Percentiles rank a stretch among this genome's conserved stretches.
phyloP scores from a whole-genome alignment of 2,797 vertebrate species.

The Syngnathus rostellatus region DNA sequence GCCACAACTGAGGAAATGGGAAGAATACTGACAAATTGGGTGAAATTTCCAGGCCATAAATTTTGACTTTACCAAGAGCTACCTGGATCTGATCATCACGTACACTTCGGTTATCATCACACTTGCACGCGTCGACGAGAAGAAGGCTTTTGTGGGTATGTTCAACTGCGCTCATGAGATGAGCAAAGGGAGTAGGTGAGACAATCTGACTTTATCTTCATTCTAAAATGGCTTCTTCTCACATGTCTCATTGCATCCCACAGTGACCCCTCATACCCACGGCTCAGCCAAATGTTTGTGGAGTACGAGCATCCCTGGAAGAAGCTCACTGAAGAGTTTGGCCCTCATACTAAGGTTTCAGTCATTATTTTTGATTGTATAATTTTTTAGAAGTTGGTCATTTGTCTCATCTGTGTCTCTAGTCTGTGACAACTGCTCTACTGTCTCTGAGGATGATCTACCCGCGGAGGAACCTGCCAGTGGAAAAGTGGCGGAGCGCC shows the following conservation, averaged over 20 bases:
- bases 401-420: background rate
- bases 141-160: slow-evolving; percentile 79
- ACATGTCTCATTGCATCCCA: slow-evolving; percentile 5
- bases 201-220: background rate
- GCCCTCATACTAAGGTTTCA: slow-evolving; percentile 82
- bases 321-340: slow-evolving; percentile 89
- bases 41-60: slow-evolving; percentile 70
- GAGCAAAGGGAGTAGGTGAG: slow-evolving; percentile 79
- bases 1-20: background rate
- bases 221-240: background rate
- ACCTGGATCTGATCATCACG: slow-evolving; percentile 86
- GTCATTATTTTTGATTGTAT: background rate
- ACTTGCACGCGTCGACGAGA: slow-evolving; percentile 85
- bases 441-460: slow-evolving; percentile 79
- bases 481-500: slow-evolving; percentile 83
- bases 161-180: slow-evolving; percentile 90
- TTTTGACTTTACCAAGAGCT: slow-evolving; percentile 86
- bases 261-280: slow-evolving; percentile 82
- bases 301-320: slow-evolving; percentile 88
- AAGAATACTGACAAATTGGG: background rate
- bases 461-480: slow-evolving; percentile 77
- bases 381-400: background rate
- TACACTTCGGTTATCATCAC: slow-evolving; percentile 82
- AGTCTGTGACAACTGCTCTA: slow-evolving; percentile 84
- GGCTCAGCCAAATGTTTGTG: slow-evolving; percentile 85